phyloP scores from a whole-genome alignment of 2,888 invertebrate species.

The Drosophila subsilvestris region DNA sequence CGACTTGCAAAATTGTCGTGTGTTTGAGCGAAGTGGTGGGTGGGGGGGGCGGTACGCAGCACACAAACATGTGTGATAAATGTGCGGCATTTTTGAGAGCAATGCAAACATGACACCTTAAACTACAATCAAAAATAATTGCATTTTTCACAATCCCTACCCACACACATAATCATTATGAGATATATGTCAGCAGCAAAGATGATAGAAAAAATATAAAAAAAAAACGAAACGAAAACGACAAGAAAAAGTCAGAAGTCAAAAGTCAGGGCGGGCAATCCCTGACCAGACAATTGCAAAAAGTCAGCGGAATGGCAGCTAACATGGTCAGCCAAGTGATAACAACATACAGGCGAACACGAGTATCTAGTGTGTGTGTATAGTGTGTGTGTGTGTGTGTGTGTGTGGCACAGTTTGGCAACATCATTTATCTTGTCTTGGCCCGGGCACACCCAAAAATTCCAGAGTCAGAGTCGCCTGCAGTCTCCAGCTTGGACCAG shows the following conservation, averaged over 20 bases:
- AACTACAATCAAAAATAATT: constrained; percentile 70
- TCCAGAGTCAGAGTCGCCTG: constrained; percentile 22
- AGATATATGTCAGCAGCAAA: constrained; percentile 19
- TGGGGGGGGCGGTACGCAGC: background rate
- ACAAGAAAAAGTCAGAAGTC: constrained; percentile 31
- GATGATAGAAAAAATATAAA: background rate
- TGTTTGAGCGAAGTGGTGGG: background rate
- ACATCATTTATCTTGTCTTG: constrained; percentile 73
- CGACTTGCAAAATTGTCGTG: constrained; percentile 60
- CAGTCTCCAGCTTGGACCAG: constrained; percentile 31
- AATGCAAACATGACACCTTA: constrained; percentile 73
- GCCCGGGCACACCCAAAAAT: constrained; percentile 35
- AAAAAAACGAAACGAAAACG: constrained; percentile 24
- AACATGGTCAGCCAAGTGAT: constrained; percentile 52
- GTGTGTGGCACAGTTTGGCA: constrained; percentile 47
- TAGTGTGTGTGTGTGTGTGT: constrained; percentile 13
- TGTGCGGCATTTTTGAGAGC: constrained; percentile 60
- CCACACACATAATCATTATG: constrained; percentile 64
- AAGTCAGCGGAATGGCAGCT: constrained; percentile 57
- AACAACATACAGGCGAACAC: constrained; percentile 28
- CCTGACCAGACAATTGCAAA: constrained; percentile 58
- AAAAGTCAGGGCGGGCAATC: constrained; percentile 47
- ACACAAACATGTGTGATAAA: constrained; percentile 59
- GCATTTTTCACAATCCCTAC: constrained; percentile 43
- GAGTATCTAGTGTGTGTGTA: background rate